phyloP scores from a whole-genome alignment of 1,140 invertebrate species.

The Monochamus saltuarius region DNA sequence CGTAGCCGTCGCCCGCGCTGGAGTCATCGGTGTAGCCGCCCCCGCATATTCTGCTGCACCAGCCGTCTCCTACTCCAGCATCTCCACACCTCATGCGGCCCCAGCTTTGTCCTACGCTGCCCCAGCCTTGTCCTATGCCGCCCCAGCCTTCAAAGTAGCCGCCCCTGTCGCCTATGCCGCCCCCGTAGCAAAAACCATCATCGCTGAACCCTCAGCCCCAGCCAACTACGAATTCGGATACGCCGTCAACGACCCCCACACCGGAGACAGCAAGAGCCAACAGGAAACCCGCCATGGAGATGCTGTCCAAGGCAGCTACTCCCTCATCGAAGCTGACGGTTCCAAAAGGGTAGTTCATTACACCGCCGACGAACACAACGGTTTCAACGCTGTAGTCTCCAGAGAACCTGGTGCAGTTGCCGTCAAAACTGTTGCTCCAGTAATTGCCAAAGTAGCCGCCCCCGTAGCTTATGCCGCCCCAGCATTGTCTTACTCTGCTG shows the following conservation, averaged over 20 bases:
- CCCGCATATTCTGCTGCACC: no score
- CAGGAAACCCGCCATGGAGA: conserved; percentile 36
- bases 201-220: not conserved
- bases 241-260: conserved; percentile 54
- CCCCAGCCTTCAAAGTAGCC: conserved; percentile 29
- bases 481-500: not conserved
- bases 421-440: not conserved
- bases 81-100: conserved; percentile 9
- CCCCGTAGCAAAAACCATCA: conserved; percentile 12
- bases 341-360: conserved; percentile 56
- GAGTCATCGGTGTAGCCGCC: conserved; percentile 16
- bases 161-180: conserved; percentile 19
- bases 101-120: conserved; percentile 35
- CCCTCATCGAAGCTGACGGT: conserved; percentile 57
- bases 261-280: conserved; percentile 43
- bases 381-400: conserved; percentile 28
- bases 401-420: conserved; percentile 13
- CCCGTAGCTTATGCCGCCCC: not conserved
- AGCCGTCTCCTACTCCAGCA: not conserved
- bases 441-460: no score
- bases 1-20: conserved; percentile 28
- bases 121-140: no score
- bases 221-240: conserved; percentile 34
- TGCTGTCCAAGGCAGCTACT: conserved; percentile 30
- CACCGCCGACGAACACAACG: conserved; percentile 56